These are phyloP conservation scores for Panopea generosa DNA, from an alignment of 2,888 invertebrate species.

Conservation along the genomic window DNA sequence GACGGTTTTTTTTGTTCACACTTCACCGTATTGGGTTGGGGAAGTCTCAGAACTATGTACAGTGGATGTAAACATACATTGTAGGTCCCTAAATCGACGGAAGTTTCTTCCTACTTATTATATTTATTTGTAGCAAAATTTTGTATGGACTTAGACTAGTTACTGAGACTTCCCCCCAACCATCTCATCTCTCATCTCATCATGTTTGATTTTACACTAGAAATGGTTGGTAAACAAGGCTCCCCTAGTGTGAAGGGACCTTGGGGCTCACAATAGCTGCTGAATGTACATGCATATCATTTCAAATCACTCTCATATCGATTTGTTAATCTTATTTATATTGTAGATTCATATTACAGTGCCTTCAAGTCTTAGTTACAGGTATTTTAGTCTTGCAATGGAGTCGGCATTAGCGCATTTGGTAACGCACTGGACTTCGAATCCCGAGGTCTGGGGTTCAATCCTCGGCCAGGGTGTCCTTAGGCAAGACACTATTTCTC, in stretches of 20 bases:
- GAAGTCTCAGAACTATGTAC: conserved; percentile 13
- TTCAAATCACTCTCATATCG: background rate
- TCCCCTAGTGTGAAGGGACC: conserved; percentile 13
- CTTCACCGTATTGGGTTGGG: conserved; percentile 15
- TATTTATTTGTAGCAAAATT: conserved; percentile 3
- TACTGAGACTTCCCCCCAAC: conserved; percentile 9
- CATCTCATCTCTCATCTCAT: background rate
- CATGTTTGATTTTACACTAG: too few relatives aligned
- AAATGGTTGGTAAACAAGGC: conserved; percentile 22
- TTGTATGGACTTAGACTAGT: conserved; percentile 12
- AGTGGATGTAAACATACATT: too few relatives aligned
- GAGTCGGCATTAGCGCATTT: too few relatives aligned
- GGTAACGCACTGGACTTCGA: too few relatives aligned
- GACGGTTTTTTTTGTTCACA: conserved; percentile 8
- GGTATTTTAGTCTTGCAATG: too few relatives aligned
- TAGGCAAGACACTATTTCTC: conserved; percentile 11
- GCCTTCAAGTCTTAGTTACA: background rate
- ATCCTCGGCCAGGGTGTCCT: background rate
- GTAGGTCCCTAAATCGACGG: too few relatives aligned
- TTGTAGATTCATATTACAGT: conserved; percentile 9
- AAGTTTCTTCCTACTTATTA: background rate
- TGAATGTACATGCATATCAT: conserved; percentile 10
- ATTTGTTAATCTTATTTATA: conserved; percentile 7
- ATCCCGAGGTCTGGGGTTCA: too few relatives aligned
- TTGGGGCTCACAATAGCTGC: conserved; percentile 23